These are phyloP conservation scores for Ariolimax columbianus DNA, from an alignment of 2,888 invertebrate species.

Conservation along the genomic window DNA sequence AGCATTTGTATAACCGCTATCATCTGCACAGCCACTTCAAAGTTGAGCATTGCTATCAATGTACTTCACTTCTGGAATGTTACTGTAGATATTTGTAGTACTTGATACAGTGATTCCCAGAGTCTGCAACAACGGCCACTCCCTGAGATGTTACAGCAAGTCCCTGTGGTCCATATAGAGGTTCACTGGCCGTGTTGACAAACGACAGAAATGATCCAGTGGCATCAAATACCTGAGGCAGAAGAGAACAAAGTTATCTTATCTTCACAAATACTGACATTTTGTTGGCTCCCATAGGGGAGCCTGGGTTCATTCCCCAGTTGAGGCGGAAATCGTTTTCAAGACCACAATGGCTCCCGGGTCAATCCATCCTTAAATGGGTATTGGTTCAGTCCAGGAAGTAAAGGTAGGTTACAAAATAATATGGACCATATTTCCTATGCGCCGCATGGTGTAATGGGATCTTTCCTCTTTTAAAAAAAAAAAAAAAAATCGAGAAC, in stretches of 20 bases:
- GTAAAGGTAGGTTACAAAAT: too few relatives aligned
- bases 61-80: not conserved
- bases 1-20: not conserved
- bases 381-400: too few relatives aligned
- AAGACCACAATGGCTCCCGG: too few relatives aligned
- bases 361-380: too few relatives aligned
- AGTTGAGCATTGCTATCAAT: not conserved
- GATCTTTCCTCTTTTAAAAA: too few relatives aligned
- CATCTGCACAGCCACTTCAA: not conserved
- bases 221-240: conserved; percentile 80
- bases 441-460: too few relatives aligned
- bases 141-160: conserved; percentile 80
- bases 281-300: too few relatives aligned
- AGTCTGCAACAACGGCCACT: conserved; percentile 81
- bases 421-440: too few relatives aligned
- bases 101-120: conserved; percentile 82
- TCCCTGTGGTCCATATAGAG: conserved; percentile 82
- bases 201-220: conserved; percentile 81
- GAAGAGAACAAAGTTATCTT: not conserved
- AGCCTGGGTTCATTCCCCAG: too few relatives aligned
- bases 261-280: not conserved
- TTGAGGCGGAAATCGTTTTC: too few relatives aligned
- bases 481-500: too few relatives aligned
- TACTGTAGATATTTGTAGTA: conserved; percentile 80
- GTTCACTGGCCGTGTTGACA: conserved; percentile 80